These are phyloP conservation scores for Lepidocyrtinus sp. DNA, from an alignment of 2,888 invertebrate species.

Conservation along the genomic window DNA sequence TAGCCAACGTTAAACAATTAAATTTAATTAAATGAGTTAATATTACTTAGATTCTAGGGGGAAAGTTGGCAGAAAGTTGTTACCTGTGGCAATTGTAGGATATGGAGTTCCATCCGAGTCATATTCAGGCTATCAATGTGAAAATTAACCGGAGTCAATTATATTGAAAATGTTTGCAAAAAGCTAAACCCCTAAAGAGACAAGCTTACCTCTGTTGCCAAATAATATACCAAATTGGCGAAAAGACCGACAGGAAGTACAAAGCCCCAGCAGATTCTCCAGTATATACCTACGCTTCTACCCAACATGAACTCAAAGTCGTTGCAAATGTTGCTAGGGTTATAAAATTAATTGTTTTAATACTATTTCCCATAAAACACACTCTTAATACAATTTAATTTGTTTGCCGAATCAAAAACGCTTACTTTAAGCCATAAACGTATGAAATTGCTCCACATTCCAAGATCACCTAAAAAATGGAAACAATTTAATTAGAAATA, in stretches of 20 bases:
- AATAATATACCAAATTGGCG: constrained; percentile 76
- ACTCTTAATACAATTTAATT: too few species aligned
- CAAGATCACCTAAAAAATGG: too few species aligned
- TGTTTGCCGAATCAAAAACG: too few species aligned
- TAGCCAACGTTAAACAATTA: constrained; percentile 6
- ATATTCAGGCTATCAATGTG: too few species aligned
- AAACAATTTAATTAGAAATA: too few species aligned
- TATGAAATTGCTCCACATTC: constrained; percentile 76
- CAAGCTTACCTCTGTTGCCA: not conserved
- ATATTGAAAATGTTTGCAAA: too few species aligned
- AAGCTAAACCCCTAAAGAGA: too few species aligned
- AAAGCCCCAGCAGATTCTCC: constrained; percentile 85
- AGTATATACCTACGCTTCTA: constrained; percentile 79
- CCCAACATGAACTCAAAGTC: constrained; percentile 71
- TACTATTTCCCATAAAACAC: too few species aligned
- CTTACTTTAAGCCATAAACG: constrained; percentile 76
- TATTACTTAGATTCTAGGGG: not conserved
- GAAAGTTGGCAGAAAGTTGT: not conserved
- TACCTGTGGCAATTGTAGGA: constrained; percentile 12
- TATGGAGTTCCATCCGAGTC: not conserved
- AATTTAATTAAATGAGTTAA: not conserved
- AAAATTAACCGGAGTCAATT: too few species aligned
- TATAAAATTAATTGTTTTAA: too few species aligned
- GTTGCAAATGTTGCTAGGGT: constrained; percentile 65
- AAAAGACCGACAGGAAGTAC: constrained; percentile 82